These are phyloP conservation scores for Anguilla megastoma DNA, from an alignment of 2,797 vertebrate species.

Conservation along the genomic window DNA sequence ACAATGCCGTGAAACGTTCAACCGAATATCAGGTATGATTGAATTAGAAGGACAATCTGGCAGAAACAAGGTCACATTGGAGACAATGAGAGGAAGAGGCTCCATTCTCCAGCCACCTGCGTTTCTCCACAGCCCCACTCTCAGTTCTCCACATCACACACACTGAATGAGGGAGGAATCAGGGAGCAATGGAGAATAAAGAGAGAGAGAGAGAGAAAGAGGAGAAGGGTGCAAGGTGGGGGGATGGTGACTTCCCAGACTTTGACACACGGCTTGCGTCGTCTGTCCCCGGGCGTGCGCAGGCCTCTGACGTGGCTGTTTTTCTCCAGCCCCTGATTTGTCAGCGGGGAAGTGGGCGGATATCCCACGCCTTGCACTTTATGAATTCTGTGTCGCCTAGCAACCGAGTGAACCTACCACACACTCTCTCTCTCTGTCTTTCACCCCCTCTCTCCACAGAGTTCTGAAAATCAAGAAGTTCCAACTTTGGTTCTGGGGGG, in stretches of 20 bases:
- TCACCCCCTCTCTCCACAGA: conserved; percentile 28
- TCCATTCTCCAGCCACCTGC: not conserved
- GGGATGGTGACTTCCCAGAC: not conserved
- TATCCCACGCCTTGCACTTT: conserved; percentile 61
- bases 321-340: conserved; percentile 53
- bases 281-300: conserved; percentile 31
- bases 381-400: conserved; percentile 66
- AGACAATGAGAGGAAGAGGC: not conserved
- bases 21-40: not conserved
- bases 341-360: conserved; percentile 64
- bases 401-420: conserved; percentile 57
- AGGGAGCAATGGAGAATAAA: conserved; percentile 13
- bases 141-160: not conserved
- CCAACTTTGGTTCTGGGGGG: conserved; percentile 33
- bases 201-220: conserved; percentile 3
- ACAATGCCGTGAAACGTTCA: not conserved
- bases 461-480: conserved; percentile 49
- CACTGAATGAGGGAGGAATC: not conserved
- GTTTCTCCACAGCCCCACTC: not conserved
- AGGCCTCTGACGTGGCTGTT: conserved; percentile 61
- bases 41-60: not conserved
- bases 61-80: not conserved
- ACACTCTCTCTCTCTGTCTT: conserved; percentile 28
- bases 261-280: not conserved
- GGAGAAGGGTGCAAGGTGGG: not conserved